phyloP scores from a whole-genome alignment of 2,888 invertebrate species.

The Idaea dimidiata region DNA sequence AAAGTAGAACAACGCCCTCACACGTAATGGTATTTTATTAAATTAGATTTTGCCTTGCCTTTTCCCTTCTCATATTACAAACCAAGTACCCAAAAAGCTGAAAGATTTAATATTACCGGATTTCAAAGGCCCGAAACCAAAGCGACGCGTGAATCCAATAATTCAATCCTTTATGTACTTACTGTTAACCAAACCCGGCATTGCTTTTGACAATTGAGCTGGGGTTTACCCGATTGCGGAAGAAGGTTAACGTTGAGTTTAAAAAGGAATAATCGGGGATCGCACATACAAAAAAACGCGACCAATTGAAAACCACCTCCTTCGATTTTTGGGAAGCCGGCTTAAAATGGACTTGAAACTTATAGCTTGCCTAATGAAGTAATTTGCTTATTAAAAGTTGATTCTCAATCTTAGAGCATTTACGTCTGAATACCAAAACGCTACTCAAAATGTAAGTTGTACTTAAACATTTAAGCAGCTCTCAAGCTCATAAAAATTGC shows the following conservation, averaged over 20 bases:
- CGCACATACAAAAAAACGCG: neutral
- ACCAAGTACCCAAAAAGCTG: neutral
- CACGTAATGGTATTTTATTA: neutral
- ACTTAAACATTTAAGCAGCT: too few relatives aligned
- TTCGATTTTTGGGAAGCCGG: too few relatives aligned
- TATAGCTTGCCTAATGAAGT: too few relatives aligned
- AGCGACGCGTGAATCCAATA: conserved; percentile 15
- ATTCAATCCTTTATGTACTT: conserved; percentile 20
- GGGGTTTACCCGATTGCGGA: conserved; percentile 14
- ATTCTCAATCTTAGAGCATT: too few relatives aligned
- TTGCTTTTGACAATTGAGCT: conserved; percentile 25
- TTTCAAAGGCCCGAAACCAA: conserved; percentile 1
- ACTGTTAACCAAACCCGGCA: conserved; percentile 20
- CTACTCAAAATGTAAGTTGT: too few relatives aligned
- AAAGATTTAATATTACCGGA: conserved; percentile 1
- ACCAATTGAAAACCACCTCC: too few relatives aligned
- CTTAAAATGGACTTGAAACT: too few relatives aligned
- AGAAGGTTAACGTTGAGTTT: conserved; percentile 8
- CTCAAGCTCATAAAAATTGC: too few relatives aligned
- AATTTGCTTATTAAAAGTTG: too few relatives aligned
- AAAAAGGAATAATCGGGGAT: conserved; percentile 9
- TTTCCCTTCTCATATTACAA: neutral
- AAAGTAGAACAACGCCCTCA: neutral
- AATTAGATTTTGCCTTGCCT: neutral
- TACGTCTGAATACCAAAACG: too few relatives aligned